Conservation (phyloP, 2,888 invertebrate genomes). For the Coleophora flavipennella region DNA sequence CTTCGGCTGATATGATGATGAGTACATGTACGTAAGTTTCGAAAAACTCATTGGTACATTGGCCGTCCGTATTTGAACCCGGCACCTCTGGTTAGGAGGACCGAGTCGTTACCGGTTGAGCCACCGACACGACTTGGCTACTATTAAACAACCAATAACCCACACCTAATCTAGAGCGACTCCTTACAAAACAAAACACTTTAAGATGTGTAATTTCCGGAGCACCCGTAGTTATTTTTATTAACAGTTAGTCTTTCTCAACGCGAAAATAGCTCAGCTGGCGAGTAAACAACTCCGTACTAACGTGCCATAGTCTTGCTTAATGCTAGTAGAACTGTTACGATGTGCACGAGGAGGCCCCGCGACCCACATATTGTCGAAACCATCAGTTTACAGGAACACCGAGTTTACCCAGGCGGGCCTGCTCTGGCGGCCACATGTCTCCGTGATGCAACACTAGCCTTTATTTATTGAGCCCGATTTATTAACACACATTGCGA, state of each 20-base stretch:
- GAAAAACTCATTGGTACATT: too few species aligned
- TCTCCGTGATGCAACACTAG: constrained; percentile 11
- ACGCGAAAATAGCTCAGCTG: constrained; percentile 1
- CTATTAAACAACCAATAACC: constrained; percentile 1
- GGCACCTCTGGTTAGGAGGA: too few species aligned
- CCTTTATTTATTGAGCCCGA: constrained; percentile 4
- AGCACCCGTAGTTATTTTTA: neutral
- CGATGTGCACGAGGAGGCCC: constrained; percentile 18
- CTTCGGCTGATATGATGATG: too few species aligned
- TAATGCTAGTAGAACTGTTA: constrained; percentile 7
- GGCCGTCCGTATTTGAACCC: too few species aligned
- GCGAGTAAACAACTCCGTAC: constrained; percentile 2
- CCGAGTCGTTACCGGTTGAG: too few species aligned
- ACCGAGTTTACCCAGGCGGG: constrained; percentile 3
- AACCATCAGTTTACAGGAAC: constrained; percentile 13
- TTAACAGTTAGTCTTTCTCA: neutral
- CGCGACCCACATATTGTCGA: constrained; percentile 22
- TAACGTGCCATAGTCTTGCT: neutral
- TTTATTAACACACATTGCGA: neutral
- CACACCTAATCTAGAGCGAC: constrained; percentile 10
- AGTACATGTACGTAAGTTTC: too few species aligned
- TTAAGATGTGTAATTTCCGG: too few species aligned
- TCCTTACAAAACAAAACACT: constrained; percentile 2
- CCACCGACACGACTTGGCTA: too few species aligned
- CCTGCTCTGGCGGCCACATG: constrained; percentile 17